Base-by-base conservation (phyloP, 2,888 invertebrate genomes). In the Cheilosia variabilis region DNA sequence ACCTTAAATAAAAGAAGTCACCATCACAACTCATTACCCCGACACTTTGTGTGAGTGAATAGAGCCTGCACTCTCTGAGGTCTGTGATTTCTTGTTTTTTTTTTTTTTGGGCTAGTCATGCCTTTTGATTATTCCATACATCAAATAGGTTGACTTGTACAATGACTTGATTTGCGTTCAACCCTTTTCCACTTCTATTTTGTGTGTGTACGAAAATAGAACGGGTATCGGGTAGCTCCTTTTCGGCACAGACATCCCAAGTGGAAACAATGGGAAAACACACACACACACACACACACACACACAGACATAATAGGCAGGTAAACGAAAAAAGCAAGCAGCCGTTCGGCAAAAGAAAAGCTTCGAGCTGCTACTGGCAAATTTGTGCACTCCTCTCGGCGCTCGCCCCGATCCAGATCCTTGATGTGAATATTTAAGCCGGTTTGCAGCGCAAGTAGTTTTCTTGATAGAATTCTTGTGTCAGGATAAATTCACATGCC, bases 401-500 rank as follows among this genome's bases (percentile, higher is more conserved):
- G 27, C 15, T n/a, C 22, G 15, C 24, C 15, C 19, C 0, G 4
- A 4, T 37, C 34, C 34, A 10, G 19, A 19, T 19, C 9, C 34
- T 5, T 37, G 5, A 34, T 9, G 52, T 52, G 60, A 50, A 72
- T 72, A 43, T 60, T 71, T 52, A 71, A 60, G 17, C 5, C 17
- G 13, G 15, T 0, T 2, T 5, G 13, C 13, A 15, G 15, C 41
- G 17, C 19, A 60, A 52, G 60, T 52, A 55, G 62, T 73, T 73
- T 22, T 41, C 43, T 45, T 62, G 19, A 53, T 63, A 53, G 31
- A 55, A 50, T 45, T 55, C 62, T 24, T 68, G 10, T 60, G 60
- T 53, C 53, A 24, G 43, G 55, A 41, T 41, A 63, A 47, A 69
- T 55, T 78, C 69, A 78, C 37, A 78, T 69, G 77, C 37, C 77